Percentiles rank a stretch among this genome's conserved stretches.
Evolutionary conservation across 2,113 vertebrate genomes (phyloP).

Genomic region (Miniopterus natalensis): DNA sequence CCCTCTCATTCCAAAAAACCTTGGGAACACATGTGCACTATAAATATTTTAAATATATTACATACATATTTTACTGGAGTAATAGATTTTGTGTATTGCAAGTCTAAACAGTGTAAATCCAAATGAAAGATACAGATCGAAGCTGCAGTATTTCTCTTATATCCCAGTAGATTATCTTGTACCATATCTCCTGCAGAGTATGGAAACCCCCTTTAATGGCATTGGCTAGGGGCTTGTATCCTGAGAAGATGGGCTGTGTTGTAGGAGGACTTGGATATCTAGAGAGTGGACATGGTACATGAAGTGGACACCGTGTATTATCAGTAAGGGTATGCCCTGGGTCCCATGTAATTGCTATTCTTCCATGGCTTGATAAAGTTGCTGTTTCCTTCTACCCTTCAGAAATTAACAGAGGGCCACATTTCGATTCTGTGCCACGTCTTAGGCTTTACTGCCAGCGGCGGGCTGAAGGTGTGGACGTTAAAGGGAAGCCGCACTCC

Average conservation of each 20-base stretch:
- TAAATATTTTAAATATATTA: neutral
- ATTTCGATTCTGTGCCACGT: neutral
- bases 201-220: neutral
- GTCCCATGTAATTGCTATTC: neutral
- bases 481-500: neutral
- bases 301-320: neutral
- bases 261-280: neutral
- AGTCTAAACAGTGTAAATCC: neutral
- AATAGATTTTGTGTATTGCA: neutral
- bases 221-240: neutral
- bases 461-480: neutral
- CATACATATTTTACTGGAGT: neutral
- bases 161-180: neutral
- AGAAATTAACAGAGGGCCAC: neutral
- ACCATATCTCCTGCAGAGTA: neutral
- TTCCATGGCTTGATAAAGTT: neutral
- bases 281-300: neutral
- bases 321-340: too few species aligned
- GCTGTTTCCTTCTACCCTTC: neutral
- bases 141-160: neutral
- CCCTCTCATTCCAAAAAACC: neutral
- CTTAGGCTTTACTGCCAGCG: neutral
- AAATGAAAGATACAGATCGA: neutral
- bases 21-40: neutral
- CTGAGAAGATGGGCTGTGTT: neutral